phyloP scores from a whole-genome alignment of 2,888 invertebrate genomes.

The Epistrophe grossulariae region DNA sequence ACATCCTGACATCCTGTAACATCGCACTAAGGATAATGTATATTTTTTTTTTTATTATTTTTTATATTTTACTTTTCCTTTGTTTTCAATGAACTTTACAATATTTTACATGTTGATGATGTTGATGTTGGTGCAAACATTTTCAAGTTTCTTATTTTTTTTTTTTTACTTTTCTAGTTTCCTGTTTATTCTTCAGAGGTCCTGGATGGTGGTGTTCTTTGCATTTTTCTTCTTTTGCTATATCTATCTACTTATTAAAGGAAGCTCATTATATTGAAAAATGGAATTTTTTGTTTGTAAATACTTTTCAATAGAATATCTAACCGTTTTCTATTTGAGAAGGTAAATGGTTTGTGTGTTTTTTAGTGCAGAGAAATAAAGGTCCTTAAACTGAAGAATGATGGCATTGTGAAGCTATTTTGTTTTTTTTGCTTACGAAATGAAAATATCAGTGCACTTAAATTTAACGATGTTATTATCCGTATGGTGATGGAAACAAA shows the following conservation, averaged over 20 bases:
- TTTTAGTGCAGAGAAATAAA: neutral
- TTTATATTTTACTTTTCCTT: slow-evolving; percentile 31
- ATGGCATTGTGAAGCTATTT: neutral
- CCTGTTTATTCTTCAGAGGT: slow-evolving; percentile 47
- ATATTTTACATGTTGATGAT: slow-evolving; percentile 7
- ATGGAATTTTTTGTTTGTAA: slow-evolving; percentile 65
- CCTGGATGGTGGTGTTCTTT: neutral
- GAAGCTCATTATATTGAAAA: slow-evolving; percentile 50
- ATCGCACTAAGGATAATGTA: neutral
- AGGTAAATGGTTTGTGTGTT: slow-evolving; percentile 43
- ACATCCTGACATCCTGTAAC: slow-evolving; percentile 30
- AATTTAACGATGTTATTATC: slow-evolving; percentile 6
- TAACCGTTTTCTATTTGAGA: slow-evolving; percentile 64
- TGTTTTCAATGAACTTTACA: slow-evolving; percentile 57
- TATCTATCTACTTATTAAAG: neutral
- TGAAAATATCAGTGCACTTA: slow-evolving; percentile 3
- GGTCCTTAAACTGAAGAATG: slow-evolving; percentile 20
- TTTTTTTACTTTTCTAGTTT: slow-evolving; percentile 26
- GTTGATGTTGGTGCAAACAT: slow-evolving; percentile 52
- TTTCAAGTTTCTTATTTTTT: slow-evolving; percentile 34
- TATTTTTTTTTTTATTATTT: neutral
- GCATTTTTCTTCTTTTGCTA: neutral
- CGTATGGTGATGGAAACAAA: neutral
- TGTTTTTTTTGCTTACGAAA: neutral
- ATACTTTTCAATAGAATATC: slow-evolving; percentile 67